Evolutionary conservation across 2,113 vertebrate genomes (phyloP), one percentile per base, ranked within the genome.

Genomic region (Xenus cinereus): DNA sequence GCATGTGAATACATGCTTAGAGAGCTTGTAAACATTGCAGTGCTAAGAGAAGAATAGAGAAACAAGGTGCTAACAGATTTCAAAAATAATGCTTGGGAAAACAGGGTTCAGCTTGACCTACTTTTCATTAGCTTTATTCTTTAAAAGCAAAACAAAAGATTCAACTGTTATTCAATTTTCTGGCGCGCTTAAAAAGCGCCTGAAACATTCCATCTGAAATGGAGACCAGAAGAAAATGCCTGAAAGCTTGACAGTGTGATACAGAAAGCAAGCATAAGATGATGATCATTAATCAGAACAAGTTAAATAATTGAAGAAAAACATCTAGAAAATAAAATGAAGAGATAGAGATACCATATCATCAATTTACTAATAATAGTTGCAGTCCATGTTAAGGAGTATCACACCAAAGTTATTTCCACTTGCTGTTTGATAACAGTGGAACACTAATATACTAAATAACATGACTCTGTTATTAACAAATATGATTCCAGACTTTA

Each of bases 41-140:
- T 43, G 41, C 63, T 64, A 66, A 48, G 71, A 85, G 53, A 90
- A 68, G 75, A 90, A 57, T 5, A 60, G 66, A 84, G 79, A 66
- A 60, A 87, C 39, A 93, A 93, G 92, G 85, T 93, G 82, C 57
- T 85, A 94, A 88, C 48, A 79, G 66, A 90, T 87, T 88, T 92
- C 90, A 76, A 24, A 63, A 93, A 69, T 60, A 88, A 63, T 24
- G 53, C 78, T 90, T 92, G 85, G 75, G 67, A 69, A 88, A 88
- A 35, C 9, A 79, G 23, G 62, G 39, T 69, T 92, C 43, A 80
- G 75, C 48, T 53, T 90, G 74, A 85, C 71, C 74, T 85, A 76
- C 54, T 85, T 91, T 75, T 93, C 85, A 28, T 83, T 75, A 79
- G 48, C 67, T 97, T 93, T 64, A 56, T 64, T 79, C 82, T 90